phyloP scores from a whole-genome alignment of 2,888 invertebrate genomes.

The Unio pictorum region DNA sequence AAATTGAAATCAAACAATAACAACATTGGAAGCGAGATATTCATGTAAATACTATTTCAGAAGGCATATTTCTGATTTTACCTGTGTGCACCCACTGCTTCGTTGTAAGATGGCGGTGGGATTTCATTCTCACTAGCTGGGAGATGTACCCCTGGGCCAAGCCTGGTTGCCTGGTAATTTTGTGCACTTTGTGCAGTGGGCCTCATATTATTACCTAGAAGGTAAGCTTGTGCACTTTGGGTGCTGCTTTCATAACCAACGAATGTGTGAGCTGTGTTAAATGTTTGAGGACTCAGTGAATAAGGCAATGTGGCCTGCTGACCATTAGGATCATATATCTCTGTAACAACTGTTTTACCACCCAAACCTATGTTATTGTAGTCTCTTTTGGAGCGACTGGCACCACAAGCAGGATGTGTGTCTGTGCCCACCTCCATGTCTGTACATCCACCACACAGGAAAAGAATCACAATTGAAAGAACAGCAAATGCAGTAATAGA shows the following conservation, averaged over 20 bases:
- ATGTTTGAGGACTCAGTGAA: conserved; percentile 9
- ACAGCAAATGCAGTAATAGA: conserved; percentile 1
- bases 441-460: conserved; percentile 18
- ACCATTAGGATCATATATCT: neutral
- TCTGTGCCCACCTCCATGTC: conserved; percentile 15
- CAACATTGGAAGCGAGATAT: too few species aligned
- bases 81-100: neutral
- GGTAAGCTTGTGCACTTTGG: conserved; percentile 1
- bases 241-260: neutral
- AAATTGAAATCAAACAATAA: too few species aligned
- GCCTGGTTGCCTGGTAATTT: neutral
- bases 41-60: too few species aligned
- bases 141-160: conserved; percentile 9
- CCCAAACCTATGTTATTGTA: neutral
- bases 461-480: conserved; percentile 1
- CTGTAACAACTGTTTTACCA: conserved; percentile 2
- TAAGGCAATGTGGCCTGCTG: conserved; percentile 6
- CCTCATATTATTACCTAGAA: conserved; percentile 3
- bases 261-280: conserved; percentile 13
- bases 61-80: too few species aligned
- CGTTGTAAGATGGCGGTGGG: conserved; percentile 17
- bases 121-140: conserved; percentile 7
- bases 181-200: neutral
- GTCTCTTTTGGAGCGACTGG: neutral
- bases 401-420: conserved; percentile 12